Evolutionary conservation across 2,113 vertebrate genomes (phyloP).

Genomic region (Uropsilus gracilis): DNA sequence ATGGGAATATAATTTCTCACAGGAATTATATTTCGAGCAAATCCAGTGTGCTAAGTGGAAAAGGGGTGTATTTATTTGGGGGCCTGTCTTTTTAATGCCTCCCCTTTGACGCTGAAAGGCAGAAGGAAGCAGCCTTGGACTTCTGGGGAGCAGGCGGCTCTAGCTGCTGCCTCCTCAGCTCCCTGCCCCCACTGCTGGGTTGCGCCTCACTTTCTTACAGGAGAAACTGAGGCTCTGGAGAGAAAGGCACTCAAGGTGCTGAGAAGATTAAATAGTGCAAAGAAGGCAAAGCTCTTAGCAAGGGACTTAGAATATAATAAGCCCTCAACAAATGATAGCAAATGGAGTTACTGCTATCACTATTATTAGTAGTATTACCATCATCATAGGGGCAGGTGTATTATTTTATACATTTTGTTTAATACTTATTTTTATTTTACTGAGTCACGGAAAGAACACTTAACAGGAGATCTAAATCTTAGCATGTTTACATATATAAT

Average conservation of each 20-base stretch:
- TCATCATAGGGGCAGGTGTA: neutral
- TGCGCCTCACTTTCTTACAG: neutral
- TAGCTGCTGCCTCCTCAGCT: neutral
- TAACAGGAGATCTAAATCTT: neutral
- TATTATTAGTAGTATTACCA: neutral
- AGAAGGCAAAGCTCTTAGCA: neutral
- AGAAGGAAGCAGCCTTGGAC: neutral
- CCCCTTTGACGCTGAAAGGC: neutral
- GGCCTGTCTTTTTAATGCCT: neutral
- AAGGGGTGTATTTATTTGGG: slow-evolving; percentile 48
- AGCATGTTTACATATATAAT: neutral
- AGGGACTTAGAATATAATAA: neutral
- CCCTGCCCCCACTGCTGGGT: neutral
- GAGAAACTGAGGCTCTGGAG: slow-evolving; percentile 27
- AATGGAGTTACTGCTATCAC: neutral
- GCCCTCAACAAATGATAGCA: neutral
- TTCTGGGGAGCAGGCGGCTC: neutral
- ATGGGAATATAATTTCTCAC: slow-evolving; percentile 73
- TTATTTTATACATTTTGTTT: neutral
- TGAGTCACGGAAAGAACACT: neutral
- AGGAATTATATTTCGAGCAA: slow-evolving; percentile 55
- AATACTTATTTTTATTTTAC: neutral
- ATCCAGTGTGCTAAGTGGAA: slow-evolving; percentile 33
- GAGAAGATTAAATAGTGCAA: neutral
- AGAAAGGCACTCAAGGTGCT: neutral